Evolutionary conservation across 2,113 vertebrate genomes (phyloP).

Genomic region (Heptranchias perlo): DNA sequence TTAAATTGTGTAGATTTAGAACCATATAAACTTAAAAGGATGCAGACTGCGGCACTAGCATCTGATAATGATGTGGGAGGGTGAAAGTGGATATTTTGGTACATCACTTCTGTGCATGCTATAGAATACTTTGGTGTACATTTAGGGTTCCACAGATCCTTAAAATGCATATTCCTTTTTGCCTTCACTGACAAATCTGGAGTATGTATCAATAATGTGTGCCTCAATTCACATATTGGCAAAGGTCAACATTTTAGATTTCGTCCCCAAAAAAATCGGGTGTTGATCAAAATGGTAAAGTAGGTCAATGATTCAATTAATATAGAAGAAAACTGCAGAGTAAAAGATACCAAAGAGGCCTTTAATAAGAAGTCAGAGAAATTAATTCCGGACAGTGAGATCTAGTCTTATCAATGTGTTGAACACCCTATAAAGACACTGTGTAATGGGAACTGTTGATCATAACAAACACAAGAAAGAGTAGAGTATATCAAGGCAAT

Average conservation of each 20-base stretch:
- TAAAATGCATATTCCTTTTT: not conserved
- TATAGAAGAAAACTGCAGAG: not conserved
- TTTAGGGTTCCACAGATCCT: not conserved
- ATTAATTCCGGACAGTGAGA: not conserved
- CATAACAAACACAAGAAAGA: not conserved
- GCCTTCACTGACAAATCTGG: not conserved
- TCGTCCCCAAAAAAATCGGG: too few species aligned
- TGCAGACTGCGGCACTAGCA: too few species aligned
- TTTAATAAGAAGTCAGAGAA: not conserved
- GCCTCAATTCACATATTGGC: too few species aligned
- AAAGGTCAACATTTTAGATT: too few species aligned
- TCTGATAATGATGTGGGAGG: not conserved
- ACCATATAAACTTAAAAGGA: too few species aligned
- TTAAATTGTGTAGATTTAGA: not conserved
- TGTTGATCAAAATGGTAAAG: not conserved
- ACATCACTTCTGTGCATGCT: not conserved
- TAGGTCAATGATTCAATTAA: not conserved
- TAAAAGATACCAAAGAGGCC: not conserved
- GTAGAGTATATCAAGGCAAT: not conserved
- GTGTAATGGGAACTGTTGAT: not conserved
- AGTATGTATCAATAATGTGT: too few species aligned
- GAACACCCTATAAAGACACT: not conserved
- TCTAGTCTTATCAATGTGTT: not conserved
- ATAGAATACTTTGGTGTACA: not conserved
- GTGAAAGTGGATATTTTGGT: not conserved